Evolutionary conservation across 2,797 vertebrate genomes (phyloP).

Genomic region (Fistularia commersonii): DNA sequence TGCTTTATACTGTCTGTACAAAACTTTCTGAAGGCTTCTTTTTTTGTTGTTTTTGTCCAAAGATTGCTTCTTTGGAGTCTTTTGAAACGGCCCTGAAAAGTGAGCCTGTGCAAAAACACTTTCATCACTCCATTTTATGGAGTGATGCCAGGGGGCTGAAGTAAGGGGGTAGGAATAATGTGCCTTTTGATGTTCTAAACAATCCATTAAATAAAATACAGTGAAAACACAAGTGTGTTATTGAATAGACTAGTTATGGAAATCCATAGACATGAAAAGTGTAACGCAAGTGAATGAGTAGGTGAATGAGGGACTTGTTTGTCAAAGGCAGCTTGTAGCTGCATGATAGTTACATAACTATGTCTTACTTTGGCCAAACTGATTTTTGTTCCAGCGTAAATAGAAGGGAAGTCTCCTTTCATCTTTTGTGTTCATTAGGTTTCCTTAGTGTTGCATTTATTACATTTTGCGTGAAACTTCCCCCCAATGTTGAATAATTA

Average conservation of each 20-base stretch:
- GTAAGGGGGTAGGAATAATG: slow-evolving; percentile 49
- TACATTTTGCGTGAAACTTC: slow-evolving; percentile 23
- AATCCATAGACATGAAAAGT: slow-evolving; percentile 55
- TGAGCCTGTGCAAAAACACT: slow-evolving; percentile 41
- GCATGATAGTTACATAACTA: slow-evolving; percentile 44
- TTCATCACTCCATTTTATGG: slow-evolving; percentile 60
- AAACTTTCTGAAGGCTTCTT: slow-evolving; percentile 13
- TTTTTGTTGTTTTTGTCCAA: slow-evolving; percentile 40
- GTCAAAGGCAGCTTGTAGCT: slow-evolving; percentile 41
- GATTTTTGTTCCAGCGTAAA: slow-evolving; percentile 36
- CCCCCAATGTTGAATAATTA: slow-evolving; percentile 11
- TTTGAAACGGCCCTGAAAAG: slow-evolving; percentile 42
- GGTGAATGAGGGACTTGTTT: slow-evolving; percentile 44
- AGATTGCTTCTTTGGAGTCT: slow-evolving; percentile 49
- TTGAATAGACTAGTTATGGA: slow-evolving; percentile 37
- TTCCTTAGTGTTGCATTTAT: slow-evolving; percentile 30
- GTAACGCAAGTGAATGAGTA: neutral
- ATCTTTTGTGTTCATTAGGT: slow-evolving; percentile 48
- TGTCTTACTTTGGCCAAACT: slow-evolving; percentile 43
- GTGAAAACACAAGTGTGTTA: slow-evolving; percentile 36
- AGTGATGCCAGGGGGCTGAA: slow-evolving; percentile 38
- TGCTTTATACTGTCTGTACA: slow-evolving; percentile 17
- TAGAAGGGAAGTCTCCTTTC: slow-evolving; percentile 37
- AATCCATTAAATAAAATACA: slow-evolving; percentile 60
- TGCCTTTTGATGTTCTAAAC: slow-evolving; percentile 67